phyloP scores from a whole-genome alignment of 2,888 invertebrate species.

The Apodemia zela region DNA sequence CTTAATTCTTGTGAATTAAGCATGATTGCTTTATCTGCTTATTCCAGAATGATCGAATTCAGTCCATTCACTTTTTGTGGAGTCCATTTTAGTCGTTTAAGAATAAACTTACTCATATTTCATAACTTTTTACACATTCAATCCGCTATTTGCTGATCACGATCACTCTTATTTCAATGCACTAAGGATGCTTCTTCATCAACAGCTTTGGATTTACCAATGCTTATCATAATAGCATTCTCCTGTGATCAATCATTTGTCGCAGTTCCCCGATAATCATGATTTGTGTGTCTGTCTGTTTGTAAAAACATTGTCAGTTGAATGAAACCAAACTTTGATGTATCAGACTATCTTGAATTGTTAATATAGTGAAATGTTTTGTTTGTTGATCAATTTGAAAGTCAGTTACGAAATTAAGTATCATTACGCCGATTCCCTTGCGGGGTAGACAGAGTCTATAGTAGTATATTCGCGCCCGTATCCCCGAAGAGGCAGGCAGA shows the following conservation, averaged over 20 bases:
- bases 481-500: too few species aligned
- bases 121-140: slow-evolving; percentile 19
- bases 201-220: slow-evolving; percentile 28
- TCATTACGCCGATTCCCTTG: too few species aligned
- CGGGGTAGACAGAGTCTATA: too few species aligned
- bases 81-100: slow-evolving; percentile 32
- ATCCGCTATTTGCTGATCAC: neutral
- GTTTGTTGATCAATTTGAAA: slow-evolving; percentile 29
- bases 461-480: too few species aligned
- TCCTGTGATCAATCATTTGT: slow-evolving; percentile 44
- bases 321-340: slow-evolving; percentile 30
- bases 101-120: slow-evolving; percentile 28
- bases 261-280: slow-evolving; percentile 41
- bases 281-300: slow-evolving; percentile 43
- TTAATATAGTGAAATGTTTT: slow-evolving; percentile 22
- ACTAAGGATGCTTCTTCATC: slow-evolving; percentile 25
- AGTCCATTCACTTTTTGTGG: slow-evolving; percentile 29
- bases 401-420: neutral
- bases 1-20: slow-evolving; percentile 22
- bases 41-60: slow-evolving; percentile 34
- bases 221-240: slow-evolving; percentile 39
- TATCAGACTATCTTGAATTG: slow-evolving; percentile 27
- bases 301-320: slow-evolving; percentile 38
- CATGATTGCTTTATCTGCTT: slow-evolving; percentile 30
- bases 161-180: slow-evolving; percentile 20